A percentile compares a stretch with the other conserved stretches of the same genome.
phyloP scores from a whole-genome alignment of 2,113 vertebrate genomes.

The Zapornia atra region DNA sequence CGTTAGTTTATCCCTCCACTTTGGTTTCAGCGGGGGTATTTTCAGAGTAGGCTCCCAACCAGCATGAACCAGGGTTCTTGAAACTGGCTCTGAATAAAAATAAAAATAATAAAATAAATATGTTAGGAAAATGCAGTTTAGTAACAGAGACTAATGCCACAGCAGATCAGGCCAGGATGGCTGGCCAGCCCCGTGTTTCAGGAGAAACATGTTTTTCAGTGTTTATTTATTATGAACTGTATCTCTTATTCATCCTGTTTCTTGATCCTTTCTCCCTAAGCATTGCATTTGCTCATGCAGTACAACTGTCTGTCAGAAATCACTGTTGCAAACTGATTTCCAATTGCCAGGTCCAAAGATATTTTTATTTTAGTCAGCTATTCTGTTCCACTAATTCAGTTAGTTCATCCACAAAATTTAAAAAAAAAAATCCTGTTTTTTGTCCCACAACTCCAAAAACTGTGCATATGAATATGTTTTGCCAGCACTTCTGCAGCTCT shows the following conservation, averaged over 20 bases:
- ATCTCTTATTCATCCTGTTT: background rate
- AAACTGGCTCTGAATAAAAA: background rate
- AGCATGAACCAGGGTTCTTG: background rate
- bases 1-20: background rate
- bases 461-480: constrained; percentile 14
- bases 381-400: background rate
- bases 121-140: background rate
- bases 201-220: background rate
- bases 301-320: constrained; percentile 25
- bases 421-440: background rate
- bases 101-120: background rate
- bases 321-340: constrained; percentile 7
- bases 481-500: background rate
- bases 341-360: background rate
- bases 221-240: background rate
- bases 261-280: background rate
- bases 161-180: background rate
- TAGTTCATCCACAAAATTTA: background rate
- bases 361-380: constrained; percentile 34
- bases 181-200: background rate
- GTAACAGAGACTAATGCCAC: background rate
- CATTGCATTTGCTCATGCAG: background rate
- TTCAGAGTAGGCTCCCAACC: background rate
- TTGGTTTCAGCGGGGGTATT: background rate
- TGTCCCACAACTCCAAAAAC: background rate